Evolutionary conservation across 1,140 invertebrate genomes (phyloP).

Genomic region (Camponotus floridanus): DNA sequence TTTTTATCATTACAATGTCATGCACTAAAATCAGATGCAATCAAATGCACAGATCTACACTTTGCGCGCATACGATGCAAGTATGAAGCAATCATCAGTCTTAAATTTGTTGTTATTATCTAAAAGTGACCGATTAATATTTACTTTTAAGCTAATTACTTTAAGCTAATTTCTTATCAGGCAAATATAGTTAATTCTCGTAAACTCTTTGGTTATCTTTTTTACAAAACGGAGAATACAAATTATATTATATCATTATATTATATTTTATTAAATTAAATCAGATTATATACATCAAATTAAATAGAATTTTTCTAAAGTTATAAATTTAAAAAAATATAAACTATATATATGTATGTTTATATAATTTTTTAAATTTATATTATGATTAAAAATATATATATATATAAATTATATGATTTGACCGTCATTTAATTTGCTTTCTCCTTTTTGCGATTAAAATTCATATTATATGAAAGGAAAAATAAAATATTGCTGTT

Average conservation of each 20-base stretch:
- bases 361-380: no score
- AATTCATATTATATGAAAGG: not conserved
- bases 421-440: not conserved
- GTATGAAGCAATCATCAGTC: not conserved
- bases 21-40: constrained; percentile 13
- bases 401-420: not conserved
- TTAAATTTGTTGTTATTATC: constrained; percentile 2
- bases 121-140: constrained; percentile 13
- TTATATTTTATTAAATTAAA: not conserved
- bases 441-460: not conserved
- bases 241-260: not conserved
- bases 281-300: no score
- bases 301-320: not conserved
- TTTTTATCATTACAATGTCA: constrained; percentile 48
- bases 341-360: no score
- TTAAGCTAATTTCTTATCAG: constrained; percentile 4
- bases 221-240: not conserved
- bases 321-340: not conserved
- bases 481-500: constrained; percentile 10
- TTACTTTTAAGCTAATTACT: constrained; percentile 20
- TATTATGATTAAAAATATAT: no score
- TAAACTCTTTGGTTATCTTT: not conserved
- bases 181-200: not conserved
- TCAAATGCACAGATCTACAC: not conserved
- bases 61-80: not conserved